Evolutionary conservation across 1,140 invertebrate species (phyloP).

Genomic region (Drosophila quadrilineata): DNA sequence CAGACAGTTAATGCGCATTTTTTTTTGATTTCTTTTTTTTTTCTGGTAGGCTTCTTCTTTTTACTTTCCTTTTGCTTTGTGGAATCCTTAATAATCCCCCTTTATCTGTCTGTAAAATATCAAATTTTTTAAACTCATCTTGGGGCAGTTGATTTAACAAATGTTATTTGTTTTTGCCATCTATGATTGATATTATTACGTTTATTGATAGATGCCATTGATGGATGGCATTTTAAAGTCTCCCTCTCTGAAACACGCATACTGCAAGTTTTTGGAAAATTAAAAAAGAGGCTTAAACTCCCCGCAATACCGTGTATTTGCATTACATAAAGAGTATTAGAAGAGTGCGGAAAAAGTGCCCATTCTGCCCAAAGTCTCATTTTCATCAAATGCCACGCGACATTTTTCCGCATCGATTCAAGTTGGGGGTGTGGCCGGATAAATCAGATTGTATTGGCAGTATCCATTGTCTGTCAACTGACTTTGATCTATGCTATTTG

Average conservation of each 20-base stretch:
- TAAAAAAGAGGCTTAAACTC: slow-evolving; percentile 68
- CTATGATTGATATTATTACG: slow-evolving; percentile 71
- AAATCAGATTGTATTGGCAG: neutral
- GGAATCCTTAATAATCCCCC: slow-evolving; percentile 20
- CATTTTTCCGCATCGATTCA: slow-evolving; percentile 67
- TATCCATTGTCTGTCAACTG: slow-evolving; percentile 45
- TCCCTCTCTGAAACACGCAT: neutral
- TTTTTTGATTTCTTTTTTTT: slow-evolving; percentile 37
- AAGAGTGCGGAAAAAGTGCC: slow-evolving; percentile 20
- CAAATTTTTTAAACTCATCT: slow-evolving; percentile 68
- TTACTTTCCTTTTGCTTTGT: neutral
- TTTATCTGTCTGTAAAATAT: slow-evolving; percentile 71
- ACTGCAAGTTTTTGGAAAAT: slow-evolving; percentile 59
- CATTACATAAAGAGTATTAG: slow-evolving; percentile 59
- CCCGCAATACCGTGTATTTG: slow-evolving; percentile 42
- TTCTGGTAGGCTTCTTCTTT: slow-evolving; percentile 19
- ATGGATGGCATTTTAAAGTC: slow-evolving; percentile 46
- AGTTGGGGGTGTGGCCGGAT: neutral
- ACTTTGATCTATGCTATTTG: slow-evolving; percentile 60
- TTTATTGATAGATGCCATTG: slow-evolving; percentile 65
- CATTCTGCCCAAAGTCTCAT: slow-evolving; percentile 39
- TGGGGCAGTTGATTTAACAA: slow-evolving; percentile 65
- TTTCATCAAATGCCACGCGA: slow-evolving; percentile 64
- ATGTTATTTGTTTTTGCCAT: slow-evolving; percentile 69
- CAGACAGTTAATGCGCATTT: slow-evolving; percentile 73